phyloP scores from a whole-genome alignment of 2,797 vertebrate genomes.

The Ambastaia sidthimunki region DNA sequence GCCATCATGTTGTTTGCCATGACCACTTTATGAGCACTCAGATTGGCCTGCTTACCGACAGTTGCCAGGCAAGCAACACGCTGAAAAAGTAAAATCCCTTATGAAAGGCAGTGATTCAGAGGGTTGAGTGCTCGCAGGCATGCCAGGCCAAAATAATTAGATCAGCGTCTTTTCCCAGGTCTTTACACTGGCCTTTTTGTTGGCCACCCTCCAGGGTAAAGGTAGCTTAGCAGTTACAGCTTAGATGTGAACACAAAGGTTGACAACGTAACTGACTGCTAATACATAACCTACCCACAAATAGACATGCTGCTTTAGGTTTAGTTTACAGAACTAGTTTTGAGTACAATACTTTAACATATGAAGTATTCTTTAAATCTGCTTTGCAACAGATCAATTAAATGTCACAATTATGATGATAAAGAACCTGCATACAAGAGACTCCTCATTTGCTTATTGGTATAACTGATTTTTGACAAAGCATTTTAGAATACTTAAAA shows the following conservation, averaged over 20 bases:
- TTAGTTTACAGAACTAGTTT: too few species aligned
- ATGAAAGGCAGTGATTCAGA: constrained; percentile 80
- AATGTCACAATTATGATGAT: too few species aligned
- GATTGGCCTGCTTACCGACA: constrained; percentile 48
- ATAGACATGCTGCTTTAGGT: too few species aligned
- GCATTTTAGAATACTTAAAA: too few species aligned
- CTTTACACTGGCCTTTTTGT: constrained; percentile 76
- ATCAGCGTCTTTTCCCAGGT: constrained; percentile 74
- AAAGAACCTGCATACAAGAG: too few species aligned
- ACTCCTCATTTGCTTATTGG: too few species aligned
- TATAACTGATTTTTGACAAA: too few species aligned
- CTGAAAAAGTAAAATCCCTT: constrained; percentile 72
- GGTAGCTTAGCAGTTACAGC: neutral
- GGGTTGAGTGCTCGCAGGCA: constrained; percentile 59
- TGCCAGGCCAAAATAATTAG: constrained; percentile 79
- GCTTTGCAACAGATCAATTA: too few species aligned
- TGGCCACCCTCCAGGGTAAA: constrained; percentile 38
- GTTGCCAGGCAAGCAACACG: constrained; percentile 75
- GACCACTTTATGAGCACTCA: constrained; percentile 58
- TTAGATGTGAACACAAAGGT: neutral
- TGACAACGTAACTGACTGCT: neutral
- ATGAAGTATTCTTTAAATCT: too few species aligned
- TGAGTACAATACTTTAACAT: too few species aligned
- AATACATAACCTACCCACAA: too few species aligned
- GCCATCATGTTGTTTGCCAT: constrained; percentile 54